These are phyloP conservation scores for Steatocranus sp. DNA, from an alignment of 2,797 vertebrate genomes.

Conservation along the genomic window DNA sequence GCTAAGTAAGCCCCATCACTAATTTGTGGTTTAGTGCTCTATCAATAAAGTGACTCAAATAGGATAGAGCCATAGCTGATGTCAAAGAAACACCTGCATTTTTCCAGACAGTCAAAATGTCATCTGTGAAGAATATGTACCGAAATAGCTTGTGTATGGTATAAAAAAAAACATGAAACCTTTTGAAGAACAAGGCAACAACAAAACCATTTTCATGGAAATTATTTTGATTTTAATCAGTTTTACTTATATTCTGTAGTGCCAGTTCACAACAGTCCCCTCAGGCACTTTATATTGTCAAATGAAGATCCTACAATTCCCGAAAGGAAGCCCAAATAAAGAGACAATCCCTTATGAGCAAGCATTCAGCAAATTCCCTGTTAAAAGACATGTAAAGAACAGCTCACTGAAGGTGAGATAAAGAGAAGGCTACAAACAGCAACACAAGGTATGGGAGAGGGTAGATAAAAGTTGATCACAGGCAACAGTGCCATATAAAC, in stretches of 20 bases:
- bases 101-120: background rate
- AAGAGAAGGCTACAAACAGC: background rate
- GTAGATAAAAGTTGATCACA: background rate
- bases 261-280: background rate
- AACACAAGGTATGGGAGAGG: background rate
- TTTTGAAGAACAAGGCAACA: background rate
- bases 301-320: background rate
- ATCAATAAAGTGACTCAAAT: background rate
- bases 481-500: background rate
- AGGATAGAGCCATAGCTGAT: background rate
- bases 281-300: background rate
- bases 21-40: background rate
- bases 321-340: background rate
- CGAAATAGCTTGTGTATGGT: background rate
- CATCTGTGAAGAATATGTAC: background rate
- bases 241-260: background rate
- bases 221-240: background rate
- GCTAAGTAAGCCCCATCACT: background rate
- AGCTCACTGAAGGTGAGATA: background rate
- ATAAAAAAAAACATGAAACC: rapidly evolving
- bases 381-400: background rate
- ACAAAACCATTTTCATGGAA: rapidly evolving
- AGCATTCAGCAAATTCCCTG: background rate
- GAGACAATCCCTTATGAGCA: rapidly evolving
- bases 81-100: background rate